A percentile compares a stretch with the other conserved stretches of the same genome.
phyloP scores from a whole-genome alignment of 2,113 vertebrate genomes.

The Chiloscyllium plagiosum region DNA sequence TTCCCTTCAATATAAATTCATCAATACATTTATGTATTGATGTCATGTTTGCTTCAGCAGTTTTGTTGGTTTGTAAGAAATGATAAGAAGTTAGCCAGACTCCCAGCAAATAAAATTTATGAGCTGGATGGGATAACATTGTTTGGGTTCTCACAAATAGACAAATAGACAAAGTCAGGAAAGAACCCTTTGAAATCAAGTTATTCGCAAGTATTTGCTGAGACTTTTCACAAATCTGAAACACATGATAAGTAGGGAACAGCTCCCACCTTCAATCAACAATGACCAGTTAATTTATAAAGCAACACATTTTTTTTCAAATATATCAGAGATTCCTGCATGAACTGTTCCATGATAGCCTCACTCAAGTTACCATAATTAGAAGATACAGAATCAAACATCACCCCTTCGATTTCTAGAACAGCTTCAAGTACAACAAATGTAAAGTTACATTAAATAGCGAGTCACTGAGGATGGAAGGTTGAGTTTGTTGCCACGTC shows the following conservation, averaged over 20 bases:
- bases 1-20: background rate
- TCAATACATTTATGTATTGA: background rate
- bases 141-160: background rate
- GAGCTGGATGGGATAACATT: background rate
- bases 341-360: background rate
- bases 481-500: background rate
- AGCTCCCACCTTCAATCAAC: background rate
- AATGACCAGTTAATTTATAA: background rate
- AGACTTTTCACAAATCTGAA: background rate
- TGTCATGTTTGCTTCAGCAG: background rate
- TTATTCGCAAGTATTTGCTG: background rate
- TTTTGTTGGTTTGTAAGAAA: background rate
- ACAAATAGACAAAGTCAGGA: background rate
- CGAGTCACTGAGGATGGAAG: background rate
- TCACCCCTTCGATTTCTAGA: background rate
- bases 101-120: background rate
- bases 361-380: background rate
- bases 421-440: background rate
- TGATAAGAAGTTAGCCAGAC: background rate
- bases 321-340: background rate
- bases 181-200: background rate
- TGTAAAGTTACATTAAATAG: background rate
- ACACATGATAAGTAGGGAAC: background rate
- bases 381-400: background rate
- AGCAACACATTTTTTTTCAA: background rate